Conservation (phyloP, 2,113 vertebrate species). For the Perognathus longimembris region DNA sequence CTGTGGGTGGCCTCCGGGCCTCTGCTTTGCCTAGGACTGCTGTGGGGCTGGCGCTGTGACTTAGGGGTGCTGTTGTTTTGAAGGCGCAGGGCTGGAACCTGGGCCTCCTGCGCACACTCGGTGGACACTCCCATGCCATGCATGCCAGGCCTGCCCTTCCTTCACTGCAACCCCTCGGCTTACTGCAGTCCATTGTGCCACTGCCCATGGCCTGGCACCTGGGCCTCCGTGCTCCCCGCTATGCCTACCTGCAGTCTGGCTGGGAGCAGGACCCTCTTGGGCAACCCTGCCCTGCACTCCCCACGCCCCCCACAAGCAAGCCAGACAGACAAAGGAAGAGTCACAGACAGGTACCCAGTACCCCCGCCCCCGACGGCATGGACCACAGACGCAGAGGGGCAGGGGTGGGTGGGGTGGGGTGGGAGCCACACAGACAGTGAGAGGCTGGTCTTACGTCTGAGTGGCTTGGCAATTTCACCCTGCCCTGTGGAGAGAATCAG, state of each 20-base stretch:
- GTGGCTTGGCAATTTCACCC: conserved; percentile 90
- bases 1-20: too few species aligned
- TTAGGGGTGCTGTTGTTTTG: background rate
- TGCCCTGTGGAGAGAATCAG: conserved; percentile 90
- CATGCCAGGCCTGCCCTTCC: too few species aligned
- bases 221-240: background rate
- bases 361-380: conserved; percentile 72
- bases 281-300: background rate
- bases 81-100: background rate
- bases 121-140: fast-evolving
- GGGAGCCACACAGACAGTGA: conserved; percentile 84
- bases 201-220: background rate
- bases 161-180: background rate
- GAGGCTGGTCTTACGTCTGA: conserved; percentile 88
- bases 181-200: background rate
- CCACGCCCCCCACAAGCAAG: conserved; percentile 59
- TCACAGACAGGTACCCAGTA: conserved; percentile 71
- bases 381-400: conserved; percentile 82
- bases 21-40: background rate
- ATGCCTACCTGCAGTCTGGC: background rate
- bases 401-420: conserved; percentile 29
- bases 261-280: background rate
- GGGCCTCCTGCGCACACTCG: too few species aligned
- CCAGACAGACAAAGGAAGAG: conserved; percentile 77
- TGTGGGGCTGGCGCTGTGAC: too few species aligned